Conservation (phyloP, 1,140 invertebrate species). For the Ceratitis capitata region DNA sequence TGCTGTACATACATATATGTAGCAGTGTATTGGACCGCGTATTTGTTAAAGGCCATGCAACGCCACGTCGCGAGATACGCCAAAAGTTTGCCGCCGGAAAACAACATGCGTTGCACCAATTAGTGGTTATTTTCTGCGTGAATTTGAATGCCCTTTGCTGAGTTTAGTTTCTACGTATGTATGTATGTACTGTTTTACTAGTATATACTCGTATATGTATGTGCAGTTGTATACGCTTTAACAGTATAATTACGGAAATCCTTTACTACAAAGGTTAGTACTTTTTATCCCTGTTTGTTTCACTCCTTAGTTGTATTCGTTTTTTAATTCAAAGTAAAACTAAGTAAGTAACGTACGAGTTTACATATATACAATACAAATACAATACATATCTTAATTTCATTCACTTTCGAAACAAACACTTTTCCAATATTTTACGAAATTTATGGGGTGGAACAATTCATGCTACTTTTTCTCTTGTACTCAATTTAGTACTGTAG, state of each 20-base stretch:
- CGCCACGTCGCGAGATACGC: background rate
- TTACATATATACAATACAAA: no score
- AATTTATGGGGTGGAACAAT: background rate
- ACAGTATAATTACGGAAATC: no score
- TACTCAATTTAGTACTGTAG: background rate
- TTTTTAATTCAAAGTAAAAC: no score
- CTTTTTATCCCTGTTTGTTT: no score
- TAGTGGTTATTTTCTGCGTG: background rate
- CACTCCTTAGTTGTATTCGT: no score
- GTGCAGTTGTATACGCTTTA: background rate
- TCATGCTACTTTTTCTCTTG: background rate
- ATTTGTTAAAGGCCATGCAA: background rate
- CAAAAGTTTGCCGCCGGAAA: background rate
- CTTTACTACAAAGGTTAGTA: no score
- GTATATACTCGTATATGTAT: background rate
- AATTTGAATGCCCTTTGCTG: background rate
- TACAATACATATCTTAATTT: no score
- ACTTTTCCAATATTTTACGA: background rate
- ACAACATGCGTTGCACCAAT: background rate
- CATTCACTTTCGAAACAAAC: background rate
- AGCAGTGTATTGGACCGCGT: no score
- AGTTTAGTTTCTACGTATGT: background rate
- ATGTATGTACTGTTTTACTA: background rate
- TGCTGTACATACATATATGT: background rate
- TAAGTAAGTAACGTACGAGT: no score